These are phyloP conservation scores for Heliconius nattereri DNA, from an alignment of 1,140 invertebrate species.

Conservation along the genomic window DNA sequence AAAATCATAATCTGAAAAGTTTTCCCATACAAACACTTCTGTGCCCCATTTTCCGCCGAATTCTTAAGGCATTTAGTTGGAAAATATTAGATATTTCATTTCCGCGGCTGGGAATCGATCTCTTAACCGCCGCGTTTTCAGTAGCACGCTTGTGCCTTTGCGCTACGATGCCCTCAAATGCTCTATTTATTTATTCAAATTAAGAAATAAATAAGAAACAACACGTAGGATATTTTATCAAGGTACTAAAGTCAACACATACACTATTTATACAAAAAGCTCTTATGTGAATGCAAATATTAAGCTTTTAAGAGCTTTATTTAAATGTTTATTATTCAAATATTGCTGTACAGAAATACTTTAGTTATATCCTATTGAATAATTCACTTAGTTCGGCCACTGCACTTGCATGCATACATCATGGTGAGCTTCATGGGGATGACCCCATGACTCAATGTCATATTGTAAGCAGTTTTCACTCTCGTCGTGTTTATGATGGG, in stretches of 20 bases:
- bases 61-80: too few relatives aligned
- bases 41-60: too few relatives aligned
- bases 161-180: too few relatives aligned
- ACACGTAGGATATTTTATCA: background rate
- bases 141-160: too few relatives aligned
- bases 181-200: too few relatives aligned
- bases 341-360: background rate
- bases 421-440: constrained; percentile 3
- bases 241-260: background rate
- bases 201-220: background rate
- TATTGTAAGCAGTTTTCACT: constrained; percentile 22
- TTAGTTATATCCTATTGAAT: constrained; percentile 17
- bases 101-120: too few relatives aligned
- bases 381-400: constrained; percentile 10
- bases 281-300: constrained; percentile 4
- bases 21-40: too few relatives aligned
- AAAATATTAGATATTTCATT: too few relatives aligned
- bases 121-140: too few relatives aligned
- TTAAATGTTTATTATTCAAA: constrained; percentile 12
- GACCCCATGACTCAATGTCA: constrained; percentile 12
- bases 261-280: background rate
- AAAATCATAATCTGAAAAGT: too few relatives aligned
- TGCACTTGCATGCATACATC: constrained; percentile 12
- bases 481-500: constrained; percentile 12
- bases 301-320: constrained; percentile 2